phyloP scores from a whole-genome alignment of 2,113 vertebrate genomes.

The Nicator chloris region DNA sequence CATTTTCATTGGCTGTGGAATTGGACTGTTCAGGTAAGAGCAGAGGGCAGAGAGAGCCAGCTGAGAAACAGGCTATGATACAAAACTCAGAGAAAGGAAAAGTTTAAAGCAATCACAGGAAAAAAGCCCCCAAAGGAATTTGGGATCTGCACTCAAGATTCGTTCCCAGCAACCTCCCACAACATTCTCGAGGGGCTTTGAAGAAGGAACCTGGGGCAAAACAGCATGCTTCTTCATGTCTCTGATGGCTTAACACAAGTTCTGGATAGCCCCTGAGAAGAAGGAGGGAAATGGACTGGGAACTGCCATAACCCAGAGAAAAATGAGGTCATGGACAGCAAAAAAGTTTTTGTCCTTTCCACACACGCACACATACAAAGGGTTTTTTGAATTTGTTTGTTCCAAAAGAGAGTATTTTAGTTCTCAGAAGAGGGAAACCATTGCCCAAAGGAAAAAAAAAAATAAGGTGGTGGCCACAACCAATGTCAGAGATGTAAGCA shows the following conservation, averaged over 20 bases:
- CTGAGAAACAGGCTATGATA: neutral
- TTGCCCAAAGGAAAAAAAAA: neutral
- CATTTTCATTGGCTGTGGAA: neutral
- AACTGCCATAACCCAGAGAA: neutral
- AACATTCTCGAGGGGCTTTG: neutral
- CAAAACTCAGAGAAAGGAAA: neutral
- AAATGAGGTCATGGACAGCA: neutral
- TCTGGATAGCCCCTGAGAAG: neutral
- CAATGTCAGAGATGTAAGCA: neutral
- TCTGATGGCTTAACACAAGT: neutral
- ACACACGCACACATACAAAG: rapidly evolving
- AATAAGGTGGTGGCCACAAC: neutral
- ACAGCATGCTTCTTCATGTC: neutral
- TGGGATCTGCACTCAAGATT: neutral
- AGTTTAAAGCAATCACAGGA: neutral
- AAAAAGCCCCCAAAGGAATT: neutral
- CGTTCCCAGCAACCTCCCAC: neutral
- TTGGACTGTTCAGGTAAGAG: neutral
- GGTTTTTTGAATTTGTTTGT: neutral
- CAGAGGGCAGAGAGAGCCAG: neutral
- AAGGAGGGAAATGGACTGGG: neutral
- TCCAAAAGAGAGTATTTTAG: neutral
- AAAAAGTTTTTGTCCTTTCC: neutral
- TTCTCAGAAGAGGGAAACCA: neutral
- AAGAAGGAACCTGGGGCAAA: neutral